These are phyloP conservation scores for Hirundichthys speculiger DNA, from an alignment of 2,113 vertebrate species.

Conservation along the genomic window DNA sequence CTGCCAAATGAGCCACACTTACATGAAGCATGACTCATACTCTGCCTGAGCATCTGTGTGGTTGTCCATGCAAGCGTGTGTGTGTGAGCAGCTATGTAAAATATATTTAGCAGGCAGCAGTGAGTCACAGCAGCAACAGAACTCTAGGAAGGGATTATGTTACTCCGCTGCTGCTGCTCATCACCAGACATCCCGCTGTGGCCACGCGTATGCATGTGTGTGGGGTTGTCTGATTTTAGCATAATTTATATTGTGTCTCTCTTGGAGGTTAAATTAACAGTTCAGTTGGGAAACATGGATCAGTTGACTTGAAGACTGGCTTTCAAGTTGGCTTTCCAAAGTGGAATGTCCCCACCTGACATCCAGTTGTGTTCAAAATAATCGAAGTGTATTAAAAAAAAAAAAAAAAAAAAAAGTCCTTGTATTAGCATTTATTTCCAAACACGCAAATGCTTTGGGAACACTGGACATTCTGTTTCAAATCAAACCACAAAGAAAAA, in stretches of 20 bases:
- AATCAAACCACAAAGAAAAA: too few species aligned
- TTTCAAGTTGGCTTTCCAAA: too few species aligned
- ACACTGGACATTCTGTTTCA: too few species aligned
- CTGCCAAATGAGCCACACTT: constrained; percentile 69
- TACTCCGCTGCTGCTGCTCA: constrained; percentile 55
- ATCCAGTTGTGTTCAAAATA: too few species aligned
- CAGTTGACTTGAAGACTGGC: too few species aligned
- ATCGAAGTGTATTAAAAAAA: too few species aligned
- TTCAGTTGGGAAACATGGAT: too few species aligned
- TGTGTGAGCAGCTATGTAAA: constrained; percentile 63
- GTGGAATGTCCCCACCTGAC: too few species aligned
- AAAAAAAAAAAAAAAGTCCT: too few species aligned
- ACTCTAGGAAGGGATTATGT: constrained; percentile 66
- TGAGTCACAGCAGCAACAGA: constrained; percentile 71
- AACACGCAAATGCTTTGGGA: too few species aligned
- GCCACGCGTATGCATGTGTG: constrained; percentile 3
- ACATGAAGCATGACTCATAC: constrained; percentile 66
- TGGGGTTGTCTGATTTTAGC: constrained; percentile 11
- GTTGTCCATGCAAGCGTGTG: constrained; percentile 25
- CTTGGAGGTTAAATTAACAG: too few species aligned
- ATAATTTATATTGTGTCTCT: constrained; percentile 1
- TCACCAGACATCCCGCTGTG: constrained; percentile 39
- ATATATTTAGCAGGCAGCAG: constrained; percentile 72
- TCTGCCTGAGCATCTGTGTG: constrained; percentile 44
- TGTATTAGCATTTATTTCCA: too few species aligned